Evolutionary conservation across 2,797 vertebrate species (phyloP).

Genomic region (Rallus crepitans): DNA sequence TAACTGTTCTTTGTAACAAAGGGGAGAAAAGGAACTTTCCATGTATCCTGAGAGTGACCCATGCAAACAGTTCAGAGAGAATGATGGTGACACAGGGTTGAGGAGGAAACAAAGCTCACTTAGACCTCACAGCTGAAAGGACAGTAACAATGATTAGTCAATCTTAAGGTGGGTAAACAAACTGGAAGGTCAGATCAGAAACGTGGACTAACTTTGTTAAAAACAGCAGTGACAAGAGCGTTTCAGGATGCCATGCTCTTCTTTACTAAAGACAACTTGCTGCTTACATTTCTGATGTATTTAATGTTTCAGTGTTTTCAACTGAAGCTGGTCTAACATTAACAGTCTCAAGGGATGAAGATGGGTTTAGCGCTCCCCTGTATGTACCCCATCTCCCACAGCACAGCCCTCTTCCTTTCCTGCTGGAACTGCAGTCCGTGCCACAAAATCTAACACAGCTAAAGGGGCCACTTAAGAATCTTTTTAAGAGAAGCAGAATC

Average conservation of each 20-base stretch:
- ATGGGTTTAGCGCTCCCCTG: background rate
- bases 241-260: background rate
- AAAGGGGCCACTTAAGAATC: background rate
- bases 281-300: background rate
- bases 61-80: background rate
- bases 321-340: background rate
- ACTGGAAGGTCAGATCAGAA: background rate
- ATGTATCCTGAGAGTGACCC: background rate
- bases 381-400: background rate
- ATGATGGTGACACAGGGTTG: background rate
- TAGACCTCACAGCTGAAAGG: background rate
- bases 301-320: background rate
- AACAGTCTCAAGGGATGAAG: background rate
- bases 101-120: background rate
- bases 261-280: background rate
- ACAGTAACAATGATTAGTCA: background rate
- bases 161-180: background rate
- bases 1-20: background rate
- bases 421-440: rapidly evolving
- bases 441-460: background rate
- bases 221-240: background rate
- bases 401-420: background rate
- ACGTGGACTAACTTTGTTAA: background rate
- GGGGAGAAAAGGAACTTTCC: background rate
- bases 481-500: background rate